Base-by-base conservation (phyloP, 2,888 invertebrate species). In the Nysson spinosus region DNA sequence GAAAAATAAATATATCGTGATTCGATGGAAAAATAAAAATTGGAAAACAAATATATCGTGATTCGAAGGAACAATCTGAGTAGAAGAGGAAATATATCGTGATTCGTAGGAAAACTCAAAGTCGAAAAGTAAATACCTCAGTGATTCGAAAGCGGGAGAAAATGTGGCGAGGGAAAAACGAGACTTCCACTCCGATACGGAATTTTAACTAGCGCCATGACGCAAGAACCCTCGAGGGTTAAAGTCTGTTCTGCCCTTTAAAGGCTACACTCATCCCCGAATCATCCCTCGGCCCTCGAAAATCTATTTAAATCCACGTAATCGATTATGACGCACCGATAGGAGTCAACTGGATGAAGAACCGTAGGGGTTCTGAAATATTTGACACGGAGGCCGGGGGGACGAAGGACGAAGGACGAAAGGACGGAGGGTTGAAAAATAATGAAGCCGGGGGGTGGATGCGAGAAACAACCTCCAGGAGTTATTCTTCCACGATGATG, bases 301-400 rank as follows among this genome's bases (percentile, higher is more conserved):
- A 74, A 74, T 69, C 74, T 71, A 74, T 69, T 74, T 74, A 74
- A 66, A 63, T 63, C 50, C 49, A n/a, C 42, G 60, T 66, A 74
- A 69, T 74, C 75, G 75, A 74, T 74, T 74, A 74, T 70, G 74
- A 71, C 71, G 74, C 71, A 74, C 32, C 66, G 56, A 60, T 67
- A 61, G 67, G 60, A 69, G 67, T 61, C 62, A 63, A 55, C 58
- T 50, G 50, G 37, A 60, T 32, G 60, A 40, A 17, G 6, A 20
- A 14, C 34, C 16, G 39, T 40, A 50, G 40, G 40, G 42, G 42
- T 34, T 19, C 28, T 16, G 11, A 49, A 37, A 57, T 40, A 57
- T 47, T 57, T 39, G 24, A 35, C 42, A 19, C 47, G 54, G 7
- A 39, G 16, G 40, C 19, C 2, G 7, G 26, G 24, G 43, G 57